Evolutionary conservation across 2,113 vertebrate genomes (phyloP).

Genomic region (Xenus cinereus): DNA sequence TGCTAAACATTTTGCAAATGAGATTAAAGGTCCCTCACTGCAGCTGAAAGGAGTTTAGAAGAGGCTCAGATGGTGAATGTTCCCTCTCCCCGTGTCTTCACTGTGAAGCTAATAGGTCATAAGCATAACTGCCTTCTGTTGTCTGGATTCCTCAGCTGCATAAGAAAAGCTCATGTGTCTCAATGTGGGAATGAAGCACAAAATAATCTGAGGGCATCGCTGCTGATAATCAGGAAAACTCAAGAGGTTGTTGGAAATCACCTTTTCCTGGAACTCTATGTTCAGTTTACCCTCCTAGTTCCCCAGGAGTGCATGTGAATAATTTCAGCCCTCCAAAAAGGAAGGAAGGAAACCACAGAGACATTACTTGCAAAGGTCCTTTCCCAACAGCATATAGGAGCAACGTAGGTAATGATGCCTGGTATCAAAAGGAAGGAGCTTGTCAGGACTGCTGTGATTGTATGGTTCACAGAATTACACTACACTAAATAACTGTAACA

Average conservation of each 20-base stretch:
- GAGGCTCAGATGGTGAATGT: not conserved
- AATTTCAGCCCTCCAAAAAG: not conserved
- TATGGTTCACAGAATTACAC: not conserved
- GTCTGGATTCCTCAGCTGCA: not conserved
- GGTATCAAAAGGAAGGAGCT: not conserved
- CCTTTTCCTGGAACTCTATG: not conserved
- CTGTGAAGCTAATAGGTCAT: not conserved
- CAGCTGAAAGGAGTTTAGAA: not conserved
- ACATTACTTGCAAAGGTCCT: not conserved
- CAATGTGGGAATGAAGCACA: not conserved
- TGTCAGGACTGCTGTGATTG: not conserved
- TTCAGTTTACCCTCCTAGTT: not conserved
- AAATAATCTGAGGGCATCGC: not conserved
- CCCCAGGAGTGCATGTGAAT: not conserved
- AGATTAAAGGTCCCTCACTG: not conserved
- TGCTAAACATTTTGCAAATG: not conserved
- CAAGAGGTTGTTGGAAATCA: not conserved
- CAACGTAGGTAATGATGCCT: not conserved
- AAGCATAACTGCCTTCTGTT: not conserved
- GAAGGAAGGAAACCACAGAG: not conserved
- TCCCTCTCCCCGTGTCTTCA: not conserved
- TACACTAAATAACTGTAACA: not conserved
- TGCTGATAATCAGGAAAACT: not conserved
- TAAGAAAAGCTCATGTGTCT: not conserved
- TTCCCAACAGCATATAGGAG: not conserved